phyloP scores from a whole-genome alignment of 2,888 invertebrate species.

The Tenthredo notha region DNA sequence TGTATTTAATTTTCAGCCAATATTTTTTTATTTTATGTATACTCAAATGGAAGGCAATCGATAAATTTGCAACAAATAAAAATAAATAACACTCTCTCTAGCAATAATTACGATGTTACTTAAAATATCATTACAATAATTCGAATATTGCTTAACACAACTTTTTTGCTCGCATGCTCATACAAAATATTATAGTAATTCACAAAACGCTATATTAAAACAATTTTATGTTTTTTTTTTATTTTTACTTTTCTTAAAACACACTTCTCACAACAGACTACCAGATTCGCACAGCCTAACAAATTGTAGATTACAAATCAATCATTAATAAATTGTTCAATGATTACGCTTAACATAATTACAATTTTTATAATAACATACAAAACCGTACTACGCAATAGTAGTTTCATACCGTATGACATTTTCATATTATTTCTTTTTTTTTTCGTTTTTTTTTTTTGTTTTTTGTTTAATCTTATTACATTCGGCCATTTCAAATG shows the following conservation, averaged over 20 bases:
- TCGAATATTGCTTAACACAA: constrained; percentile 74
- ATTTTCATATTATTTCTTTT: constrained; percentile 51
- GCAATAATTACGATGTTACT: constrained; percentile 74
- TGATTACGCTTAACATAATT: constrained; percentile 58
- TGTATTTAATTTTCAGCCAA: constrained; percentile 57
- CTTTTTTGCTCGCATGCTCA: constrained; percentile 63
- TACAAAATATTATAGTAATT: constrained; percentile 68
- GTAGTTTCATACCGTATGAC: constrained; percentile 54
- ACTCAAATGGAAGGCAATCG: constrained; percentile 78
- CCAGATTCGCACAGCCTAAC: constrained; percentile 77
- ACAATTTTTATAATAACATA: constrained; percentile 48
- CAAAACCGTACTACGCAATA: constrained; percentile 51
- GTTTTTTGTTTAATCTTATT: constrained; percentile 36
- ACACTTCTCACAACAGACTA: constrained; percentile 69
- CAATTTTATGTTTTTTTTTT: constrained; percentile 55
- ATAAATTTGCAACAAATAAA: constrained; percentile 78
- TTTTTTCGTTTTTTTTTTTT: constrained; percentile 31
- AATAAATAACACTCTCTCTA: constrained; percentile 78
- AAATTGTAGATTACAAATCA: constrained; percentile 67
- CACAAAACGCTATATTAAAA: constrained; percentile 53
- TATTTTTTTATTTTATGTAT: constrained; percentile 76
- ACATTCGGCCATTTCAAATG: constrained; percentile 52
- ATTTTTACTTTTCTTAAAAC: constrained; percentile 55
- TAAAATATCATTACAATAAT: constrained; percentile 73
- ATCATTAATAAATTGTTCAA: constrained; percentile 71